phyloP scores from a whole-genome alignment of 1,140 invertebrate genomes.

The Trichonephila clavipes region DNA sequence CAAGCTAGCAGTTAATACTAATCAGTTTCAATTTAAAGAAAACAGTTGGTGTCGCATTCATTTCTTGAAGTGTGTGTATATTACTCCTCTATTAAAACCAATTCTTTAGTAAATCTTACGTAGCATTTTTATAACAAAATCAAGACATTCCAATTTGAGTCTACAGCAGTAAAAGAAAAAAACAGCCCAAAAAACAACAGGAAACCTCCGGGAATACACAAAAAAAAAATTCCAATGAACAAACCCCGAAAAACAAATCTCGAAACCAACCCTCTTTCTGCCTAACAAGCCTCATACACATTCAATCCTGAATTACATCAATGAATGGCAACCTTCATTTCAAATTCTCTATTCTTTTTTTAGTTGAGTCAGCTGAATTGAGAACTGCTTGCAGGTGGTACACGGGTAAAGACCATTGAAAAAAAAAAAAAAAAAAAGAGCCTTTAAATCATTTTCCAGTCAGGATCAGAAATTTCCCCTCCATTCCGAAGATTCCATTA shows the following conservation, averaged over 20 bases:
- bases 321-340: not conserved
- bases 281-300: not conserved
- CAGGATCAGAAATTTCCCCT: not conserved
- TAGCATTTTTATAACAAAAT: no score
- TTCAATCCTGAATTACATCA: not conserved
- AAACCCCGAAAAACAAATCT: not conserved
- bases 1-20: no score
- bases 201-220: no score
- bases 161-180: no score
- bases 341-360: not conserved
- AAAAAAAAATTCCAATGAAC: no score
- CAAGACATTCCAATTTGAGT: no score
- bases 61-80: no score
- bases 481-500: constrained; percentile 19
- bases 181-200: no score
- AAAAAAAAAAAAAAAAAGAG: not conserved
- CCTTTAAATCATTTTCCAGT: constrained; percentile 12
- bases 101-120: no score
- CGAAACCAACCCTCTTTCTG: not conserved
- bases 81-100: no score
- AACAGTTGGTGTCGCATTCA: no score
- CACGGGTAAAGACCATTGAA: not conserved
- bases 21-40: no score
- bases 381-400: not conserved
- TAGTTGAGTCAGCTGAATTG: not conserved